A percentile compares a stretch with the other conserved stretches of the same genome.
Conservation (phyloP, 2,797 vertebrate species). For the Poeciliopsis turneri region DNA sequence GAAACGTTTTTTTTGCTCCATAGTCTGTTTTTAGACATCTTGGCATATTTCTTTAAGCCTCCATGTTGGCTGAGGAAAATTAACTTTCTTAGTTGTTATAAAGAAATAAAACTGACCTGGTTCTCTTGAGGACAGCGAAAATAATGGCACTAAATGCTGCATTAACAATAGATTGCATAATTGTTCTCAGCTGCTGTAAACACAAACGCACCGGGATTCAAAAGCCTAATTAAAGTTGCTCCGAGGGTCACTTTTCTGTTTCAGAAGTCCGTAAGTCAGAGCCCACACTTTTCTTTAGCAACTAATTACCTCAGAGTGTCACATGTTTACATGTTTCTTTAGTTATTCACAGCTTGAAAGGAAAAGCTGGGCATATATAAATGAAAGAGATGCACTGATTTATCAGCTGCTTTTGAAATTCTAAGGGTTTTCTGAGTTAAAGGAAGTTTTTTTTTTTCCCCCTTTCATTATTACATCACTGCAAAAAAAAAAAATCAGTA, state of each 20-base stretch:
- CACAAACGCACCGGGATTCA: not conserved
- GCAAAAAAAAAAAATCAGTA: not conserved
- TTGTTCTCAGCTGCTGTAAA: not conserved
- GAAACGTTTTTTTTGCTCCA: not conserved
- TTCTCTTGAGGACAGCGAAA: not conserved
- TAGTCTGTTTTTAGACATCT: not conserved
- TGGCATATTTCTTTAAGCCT: not conserved
- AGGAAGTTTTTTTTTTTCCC: not conserved
- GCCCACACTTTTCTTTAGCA: not conserved
- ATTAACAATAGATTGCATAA: not conserved
- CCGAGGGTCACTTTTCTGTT: not conserved
- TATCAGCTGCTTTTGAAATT: not conserved
- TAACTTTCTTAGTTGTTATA: not conserved
- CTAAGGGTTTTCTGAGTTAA: not conserved
- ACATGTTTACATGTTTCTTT: not conserved
- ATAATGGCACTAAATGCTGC: not conserved
- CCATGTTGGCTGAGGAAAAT: not conserved
- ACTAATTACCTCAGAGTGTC: not conserved
- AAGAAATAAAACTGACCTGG: not conserved
- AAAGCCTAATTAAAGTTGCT: not conserved
- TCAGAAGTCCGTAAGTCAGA: not conserved
- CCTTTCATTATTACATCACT: not conserved
- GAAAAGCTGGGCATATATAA: not conserved
- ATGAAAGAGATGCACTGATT: not conserved
- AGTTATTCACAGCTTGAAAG: not conserved